A percentile compares a stretch with the other conserved stretches of the same genome.
Evolutionary conservation across 2,797 vertebrate species (phyloP).

Genomic region (Margarornis squamiger): DNA sequence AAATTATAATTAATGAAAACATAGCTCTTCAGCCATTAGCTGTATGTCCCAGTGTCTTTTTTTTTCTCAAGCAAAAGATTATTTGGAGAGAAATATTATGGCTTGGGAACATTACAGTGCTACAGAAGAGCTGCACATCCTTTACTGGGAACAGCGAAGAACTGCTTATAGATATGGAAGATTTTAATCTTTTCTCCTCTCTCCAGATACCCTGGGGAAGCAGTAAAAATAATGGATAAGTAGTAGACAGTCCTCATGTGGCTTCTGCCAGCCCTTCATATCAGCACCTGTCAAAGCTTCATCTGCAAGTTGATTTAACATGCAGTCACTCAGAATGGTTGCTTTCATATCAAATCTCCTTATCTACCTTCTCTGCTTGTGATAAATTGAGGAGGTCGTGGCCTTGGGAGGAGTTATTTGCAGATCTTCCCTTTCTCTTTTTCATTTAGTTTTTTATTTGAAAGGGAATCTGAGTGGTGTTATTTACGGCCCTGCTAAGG

Average conservation of each 20-base stretch:
- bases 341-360: slow-evolving; percentile 2
- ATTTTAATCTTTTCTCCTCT: background rate
- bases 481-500: background rate
- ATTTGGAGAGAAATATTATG: background rate
- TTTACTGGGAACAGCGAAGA: background rate
- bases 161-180: background rate
- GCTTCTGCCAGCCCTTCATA: background rate
- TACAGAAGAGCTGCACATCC: background rate
- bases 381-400: background rate
- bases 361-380: slow-evolving; percentile 4
- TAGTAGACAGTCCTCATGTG: background rate
- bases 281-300: background rate
- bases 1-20: background rate
- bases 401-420: background rate
- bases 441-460: background rate
- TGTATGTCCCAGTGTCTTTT: background rate
- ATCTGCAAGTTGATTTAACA: background rate
- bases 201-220: background rate
- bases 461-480: background rate
- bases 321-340: background rate
- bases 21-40: background rate
- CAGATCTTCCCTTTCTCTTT: background rate
- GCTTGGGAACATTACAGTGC: background rate
- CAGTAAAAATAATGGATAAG: background rate
- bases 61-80: background rate